A percentile compares a stretch with the other conserved stretches of the same genome.
Evolutionary conservation across 2,797 vertebrate genomes (phyloP).

Genomic region (Pangasius macronema): DNA sequence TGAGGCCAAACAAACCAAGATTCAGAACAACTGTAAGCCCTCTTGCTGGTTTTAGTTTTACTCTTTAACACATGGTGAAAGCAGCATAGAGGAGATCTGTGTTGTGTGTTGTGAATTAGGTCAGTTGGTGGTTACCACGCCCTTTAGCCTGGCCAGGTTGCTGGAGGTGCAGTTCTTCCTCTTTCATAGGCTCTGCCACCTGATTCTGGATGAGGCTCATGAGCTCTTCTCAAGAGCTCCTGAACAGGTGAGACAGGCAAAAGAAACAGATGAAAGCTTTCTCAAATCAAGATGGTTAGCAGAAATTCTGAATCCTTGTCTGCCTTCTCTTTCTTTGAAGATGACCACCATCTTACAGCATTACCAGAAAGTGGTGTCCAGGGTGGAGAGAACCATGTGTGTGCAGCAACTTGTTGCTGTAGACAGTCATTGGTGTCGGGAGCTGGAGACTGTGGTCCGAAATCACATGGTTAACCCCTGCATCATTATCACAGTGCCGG

Average conservation of each 20-base stretch:
- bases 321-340: slow-evolving; percentile 63
- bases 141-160: slow-evolving; percentile 80
- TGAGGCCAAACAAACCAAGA: slow-evolving; percentile 75
- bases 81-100: neutral
- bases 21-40: slow-evolving; percentile 82
- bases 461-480: slow-evolving; percentile 81
- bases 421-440: slow-evolving; percentile 78
- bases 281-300: neutral
- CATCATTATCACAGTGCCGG: slow-evolving; percentile 76
- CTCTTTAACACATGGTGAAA: neutral
- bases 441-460: slow-evolving; percentile 71
- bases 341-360: slow-evolving; percentile 79
- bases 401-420: slow-evolving; percentile 82
- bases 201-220: slow-evolving; percentile 85
- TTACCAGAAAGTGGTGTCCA: slow-evolving; percentile 75
- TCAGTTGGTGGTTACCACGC: slow-evolving; percentile 84
- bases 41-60: neutral
- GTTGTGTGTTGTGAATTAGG: slow-evolving; percentile 67
- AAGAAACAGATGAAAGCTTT: neutral
- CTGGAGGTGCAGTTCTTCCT: slow-evolving; percentile 75
- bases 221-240: slow-evolving; percentile 75
- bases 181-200: slow-evolving; percentile 82
- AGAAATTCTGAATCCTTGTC: neutral
- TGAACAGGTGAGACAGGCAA: slow-evolving; percentile 73
- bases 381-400: slow-evolving; percentile 63